Evolutionary conservation across 2,113 vertebrate species (phyloP).

Genomic region (Egretta garzetta): DNA sequence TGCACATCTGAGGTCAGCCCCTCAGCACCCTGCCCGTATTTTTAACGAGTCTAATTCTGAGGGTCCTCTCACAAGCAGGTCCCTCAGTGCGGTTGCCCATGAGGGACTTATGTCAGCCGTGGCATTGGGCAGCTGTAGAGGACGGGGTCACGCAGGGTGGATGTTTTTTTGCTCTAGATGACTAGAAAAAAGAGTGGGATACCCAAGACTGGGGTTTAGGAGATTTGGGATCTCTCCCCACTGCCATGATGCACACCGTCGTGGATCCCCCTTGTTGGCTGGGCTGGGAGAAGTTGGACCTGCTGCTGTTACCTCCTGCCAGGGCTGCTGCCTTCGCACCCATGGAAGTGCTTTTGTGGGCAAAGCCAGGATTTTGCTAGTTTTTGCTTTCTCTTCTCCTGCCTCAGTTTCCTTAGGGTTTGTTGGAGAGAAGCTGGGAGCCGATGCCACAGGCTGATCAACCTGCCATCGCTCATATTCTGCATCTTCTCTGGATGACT

Average conservation of each 20-base stretch:
- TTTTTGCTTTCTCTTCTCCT: background rate
- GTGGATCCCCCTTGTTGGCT: fast-evolving
- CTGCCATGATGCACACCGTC: fast-evolving
- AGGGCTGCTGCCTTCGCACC: background rate
- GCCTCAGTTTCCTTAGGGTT: background rate
- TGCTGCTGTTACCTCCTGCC: background rate
- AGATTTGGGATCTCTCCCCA: background rate
- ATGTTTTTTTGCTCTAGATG: background rate
- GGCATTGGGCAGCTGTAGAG: background rate
- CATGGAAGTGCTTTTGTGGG: background rate
- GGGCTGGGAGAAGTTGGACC: background rate
- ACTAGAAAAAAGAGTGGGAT: background rate
- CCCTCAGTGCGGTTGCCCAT: fast-evolving
- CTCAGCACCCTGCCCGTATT: background rate
- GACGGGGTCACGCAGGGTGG: fast-evolving
- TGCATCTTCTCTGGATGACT: background rate
- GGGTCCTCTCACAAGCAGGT: background rate
- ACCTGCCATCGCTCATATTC: background rate
- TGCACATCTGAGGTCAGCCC: background rate
- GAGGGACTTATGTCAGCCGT: fast-evolving
- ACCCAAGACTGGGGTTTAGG: background rate
- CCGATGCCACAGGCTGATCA: background rate
- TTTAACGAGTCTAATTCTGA: background rate
- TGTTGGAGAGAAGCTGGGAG: background rate
- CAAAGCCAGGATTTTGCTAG: background rate